phyloP scores from a whole-genome alignment of 2,113 vertebrate genomes.

The Mormyrus iriodes region DNA sequence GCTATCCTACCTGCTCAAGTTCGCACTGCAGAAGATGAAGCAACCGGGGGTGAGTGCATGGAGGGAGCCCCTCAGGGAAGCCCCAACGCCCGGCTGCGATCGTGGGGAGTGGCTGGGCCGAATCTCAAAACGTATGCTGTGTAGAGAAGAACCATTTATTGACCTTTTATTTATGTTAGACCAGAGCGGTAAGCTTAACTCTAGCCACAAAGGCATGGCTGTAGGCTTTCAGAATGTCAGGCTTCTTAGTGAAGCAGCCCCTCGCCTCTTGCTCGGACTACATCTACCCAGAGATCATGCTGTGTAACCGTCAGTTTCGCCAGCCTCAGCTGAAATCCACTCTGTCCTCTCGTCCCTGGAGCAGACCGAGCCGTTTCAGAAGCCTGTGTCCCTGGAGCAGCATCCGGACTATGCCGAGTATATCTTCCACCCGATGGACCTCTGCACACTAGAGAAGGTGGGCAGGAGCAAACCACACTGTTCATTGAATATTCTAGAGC shows the following conservation, averaged over 20 bases:
- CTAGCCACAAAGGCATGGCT: neutral
- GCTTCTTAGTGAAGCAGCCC: neutral
- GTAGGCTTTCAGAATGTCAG: neutral
- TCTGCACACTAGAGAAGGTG: conserved; percentile 97
- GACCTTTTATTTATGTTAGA: neutral
- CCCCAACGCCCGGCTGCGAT: neutral
- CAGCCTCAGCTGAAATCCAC: neutral
- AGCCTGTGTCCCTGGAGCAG: conserved; percentile 92
- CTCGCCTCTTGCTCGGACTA: neutral
- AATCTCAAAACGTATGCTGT: neutral
- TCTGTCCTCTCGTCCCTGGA: neutral
- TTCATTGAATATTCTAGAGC: neutral
- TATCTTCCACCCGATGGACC: conserved; percentile 98
- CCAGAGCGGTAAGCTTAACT: neutral
- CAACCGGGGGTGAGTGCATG: conserved; percentile 89
- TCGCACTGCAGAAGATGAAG: conserved; percentile 99
- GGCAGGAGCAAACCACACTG: neutral
- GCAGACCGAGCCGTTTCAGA: conserved; percentile 97
- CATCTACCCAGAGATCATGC: neutral
- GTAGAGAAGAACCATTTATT: neutral
- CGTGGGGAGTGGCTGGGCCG: neutral
- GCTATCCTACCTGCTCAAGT: conserved; percentile 96
- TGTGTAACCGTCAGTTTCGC: neutral
- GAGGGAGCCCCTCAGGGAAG: neutral
- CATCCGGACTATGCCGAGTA: conserved; percentile 98